phyloP scores from a whole-genome alignment of 2,888 invertebrate genomes.

The Tipula unca region DNA sequence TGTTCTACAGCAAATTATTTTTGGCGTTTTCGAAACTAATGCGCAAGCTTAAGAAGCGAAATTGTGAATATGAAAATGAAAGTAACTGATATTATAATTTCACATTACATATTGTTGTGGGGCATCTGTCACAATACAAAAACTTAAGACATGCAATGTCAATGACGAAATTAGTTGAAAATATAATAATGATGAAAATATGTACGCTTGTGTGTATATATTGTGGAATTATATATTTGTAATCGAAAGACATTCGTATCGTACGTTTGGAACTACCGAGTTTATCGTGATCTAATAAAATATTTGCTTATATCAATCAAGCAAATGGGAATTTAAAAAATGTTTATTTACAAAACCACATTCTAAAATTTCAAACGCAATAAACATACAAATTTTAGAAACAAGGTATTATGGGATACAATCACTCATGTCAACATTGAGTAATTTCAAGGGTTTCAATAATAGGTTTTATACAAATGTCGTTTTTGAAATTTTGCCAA shows the following conservation, averaged over 20 bases:
- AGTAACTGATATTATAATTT: not conserved
- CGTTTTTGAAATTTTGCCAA: not conserved
- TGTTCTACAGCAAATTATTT: not conserved
- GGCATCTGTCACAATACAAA: not conserved
- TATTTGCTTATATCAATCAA: too few relatives aligned
- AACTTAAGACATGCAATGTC: not conserved
- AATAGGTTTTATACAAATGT: not conserved
- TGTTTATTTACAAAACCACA: not conserved
- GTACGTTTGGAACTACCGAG: not conserved
- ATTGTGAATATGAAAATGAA: not conserved
- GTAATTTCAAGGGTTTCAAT: not conserved
- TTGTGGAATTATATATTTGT: not conserved
- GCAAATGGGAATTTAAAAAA: not conserved
- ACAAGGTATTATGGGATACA: not conserved
- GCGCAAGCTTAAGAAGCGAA: not conserved
- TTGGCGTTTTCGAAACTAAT: not conserved
- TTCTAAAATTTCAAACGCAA: not conserved
- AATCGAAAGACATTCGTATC: not conserved
- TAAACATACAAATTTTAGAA: not conserved
- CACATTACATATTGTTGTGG: not conserved
- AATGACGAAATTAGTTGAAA: not conserved
- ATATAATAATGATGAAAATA: not conserved
- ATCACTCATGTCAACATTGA: not conserved
- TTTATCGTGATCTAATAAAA: not conserved
- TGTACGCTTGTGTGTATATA: not conserved